A percentile compares a stretch with the other conserved stretches of the same genome.
phyloP scores from a whole-genome alignment of 2,797 vertebrate genomes.

The Sebastes iracundus region DNA sequence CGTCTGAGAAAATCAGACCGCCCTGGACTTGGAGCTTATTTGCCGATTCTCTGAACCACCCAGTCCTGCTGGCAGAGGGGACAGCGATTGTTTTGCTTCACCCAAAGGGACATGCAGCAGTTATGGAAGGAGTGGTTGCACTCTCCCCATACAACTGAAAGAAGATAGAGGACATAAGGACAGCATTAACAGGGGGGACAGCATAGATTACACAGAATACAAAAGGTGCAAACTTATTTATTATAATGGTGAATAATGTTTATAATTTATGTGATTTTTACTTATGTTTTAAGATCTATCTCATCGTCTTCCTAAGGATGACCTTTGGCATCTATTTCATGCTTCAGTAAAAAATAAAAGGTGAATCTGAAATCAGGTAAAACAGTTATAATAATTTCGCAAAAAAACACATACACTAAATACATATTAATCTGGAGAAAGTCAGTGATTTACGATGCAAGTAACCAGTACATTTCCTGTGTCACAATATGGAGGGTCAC shows the following conservation, averaged over 20 bases:
- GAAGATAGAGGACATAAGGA: neutral
- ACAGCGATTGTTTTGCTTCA: conserved; percentile 99
- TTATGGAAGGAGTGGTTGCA: conserved; percentile 99
- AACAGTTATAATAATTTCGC: neutral
- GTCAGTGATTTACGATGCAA: neutral
- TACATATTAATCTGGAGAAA: neutral
- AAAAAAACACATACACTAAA: neutral
- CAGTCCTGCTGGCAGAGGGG: conserved; percentile 99
- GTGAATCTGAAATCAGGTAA: neutral
- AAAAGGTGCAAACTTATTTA: neutral
- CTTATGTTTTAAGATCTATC: neutral
- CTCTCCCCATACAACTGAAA: conserved; percentile 97
- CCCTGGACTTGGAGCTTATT: conserved; percentile 78
- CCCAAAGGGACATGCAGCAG: conserved; percentile 99
- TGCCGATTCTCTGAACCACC: conserved; percentile 99
- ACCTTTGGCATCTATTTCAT: neutral
- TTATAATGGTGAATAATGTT: neutral
- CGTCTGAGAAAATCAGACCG: conserved; percentile 10
- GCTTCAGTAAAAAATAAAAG: neutral
- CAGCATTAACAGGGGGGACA: neutral
- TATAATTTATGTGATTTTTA: neutral
- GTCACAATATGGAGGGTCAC: neutral
- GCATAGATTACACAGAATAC: neutral
- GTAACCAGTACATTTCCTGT: neutral
- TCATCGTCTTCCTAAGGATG: neutral